Evolutionary conservation across 2,888 invertebrate genomes (phyloP).

Genomic region (Eupeodes latifasciatus): DNA sequence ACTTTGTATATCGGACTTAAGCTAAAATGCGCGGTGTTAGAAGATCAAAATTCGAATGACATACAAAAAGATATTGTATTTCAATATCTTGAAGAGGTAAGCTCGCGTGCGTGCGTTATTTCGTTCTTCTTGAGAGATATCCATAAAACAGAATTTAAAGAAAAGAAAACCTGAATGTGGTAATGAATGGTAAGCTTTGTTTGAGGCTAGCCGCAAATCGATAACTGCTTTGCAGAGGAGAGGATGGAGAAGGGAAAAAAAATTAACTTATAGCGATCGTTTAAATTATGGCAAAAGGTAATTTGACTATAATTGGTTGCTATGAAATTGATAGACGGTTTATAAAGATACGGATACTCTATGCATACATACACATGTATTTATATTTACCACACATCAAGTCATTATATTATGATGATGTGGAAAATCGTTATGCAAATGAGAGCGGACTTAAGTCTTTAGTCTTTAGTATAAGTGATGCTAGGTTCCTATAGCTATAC

Average conservation of each 20-base stretch:
- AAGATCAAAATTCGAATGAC: conserved; percentile 35
- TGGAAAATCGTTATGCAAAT: conserved; percentile 47
- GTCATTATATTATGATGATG: conserved; percentile 14
- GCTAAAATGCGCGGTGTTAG: conserved; percentile 39
- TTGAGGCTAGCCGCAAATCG: conserved; percentile 9
- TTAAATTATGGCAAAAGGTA: conserved; percentile 60
- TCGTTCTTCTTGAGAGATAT: neutral
- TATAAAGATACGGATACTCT: conserved; percentile 1
- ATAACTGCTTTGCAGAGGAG: neutral
- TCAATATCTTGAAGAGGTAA: neutral
- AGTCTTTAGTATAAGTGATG: neutral
- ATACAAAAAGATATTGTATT: conserved; percentile 14
- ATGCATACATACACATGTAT: neutral
- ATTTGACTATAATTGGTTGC: conserved; percentile 63
- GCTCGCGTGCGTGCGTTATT: neutral
- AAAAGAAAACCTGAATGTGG: conserved; percentile 16
- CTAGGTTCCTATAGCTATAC: conserved; percentile 3
- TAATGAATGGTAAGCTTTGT: conserved; percentile 8
- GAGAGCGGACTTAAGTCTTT: neutral
- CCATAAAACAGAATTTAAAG: neutral
- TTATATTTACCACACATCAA: conserved; percentile 10
- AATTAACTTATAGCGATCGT: conserved; percentile 30
- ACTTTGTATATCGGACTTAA: conserved; percentile 1
- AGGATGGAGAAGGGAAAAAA: neutral
- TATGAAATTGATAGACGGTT: conserved; percentile 62